Evolutionary conservation across 2,113 vertebrate species (phyloP).

Genomic region (Pelodiscus sinensis): DNA sequence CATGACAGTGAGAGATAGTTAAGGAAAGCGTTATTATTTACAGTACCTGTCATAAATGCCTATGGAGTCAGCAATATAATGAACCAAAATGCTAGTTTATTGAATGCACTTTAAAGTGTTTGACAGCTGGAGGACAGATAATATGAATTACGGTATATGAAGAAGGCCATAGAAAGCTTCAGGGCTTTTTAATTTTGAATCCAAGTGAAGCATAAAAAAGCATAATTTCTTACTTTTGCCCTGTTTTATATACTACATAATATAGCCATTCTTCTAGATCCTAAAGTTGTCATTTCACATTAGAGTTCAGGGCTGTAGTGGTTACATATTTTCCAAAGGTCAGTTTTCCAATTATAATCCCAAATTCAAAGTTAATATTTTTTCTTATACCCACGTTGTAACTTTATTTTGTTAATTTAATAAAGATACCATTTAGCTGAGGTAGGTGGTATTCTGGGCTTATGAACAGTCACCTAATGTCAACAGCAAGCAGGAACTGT

Average conservation of each 20-base stretch:
- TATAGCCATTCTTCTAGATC: conserved; percentile 65
- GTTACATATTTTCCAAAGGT: conserved; percentile 84
- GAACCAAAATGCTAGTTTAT: not conserved
- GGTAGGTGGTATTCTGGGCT: conserved; percentile 82
- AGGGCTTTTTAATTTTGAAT: conserved; percentile 36
- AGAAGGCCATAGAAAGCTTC: conserved; percentile 5
- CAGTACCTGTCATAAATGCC: conserved; percentile 13
- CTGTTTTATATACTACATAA: conserved; percentile 46
- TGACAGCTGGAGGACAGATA: conserved; percentile 33
- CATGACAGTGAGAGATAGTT: not conserved
- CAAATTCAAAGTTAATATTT: conserved; percentile 75
- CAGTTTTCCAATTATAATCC: conserved; percentile 82
- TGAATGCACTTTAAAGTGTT: conserved; percentile 17
- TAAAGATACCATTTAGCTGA: conserved; percentile 88
- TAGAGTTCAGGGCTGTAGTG: conserved; percentile 49
- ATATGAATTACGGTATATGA: not conserved
- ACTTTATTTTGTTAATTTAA: conserved; percentile 79
- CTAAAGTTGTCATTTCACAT: conserved; percentile 64
- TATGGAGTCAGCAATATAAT: not conserved
- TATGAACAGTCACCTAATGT: conserved; percentile 74
- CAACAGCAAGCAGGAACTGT: conserved; percentile 73
- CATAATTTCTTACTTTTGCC: conserved; percentile 56
- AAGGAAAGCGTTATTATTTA: conserved; percentile 33
- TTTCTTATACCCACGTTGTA: conserved; percentile 62
- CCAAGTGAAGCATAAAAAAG: conserved; percentile 4